These are phyloP conservation scores for Colius striatus DNA, from an alignment of 2,113 vertebrate species.

Conservation along the genomic window DNA sequence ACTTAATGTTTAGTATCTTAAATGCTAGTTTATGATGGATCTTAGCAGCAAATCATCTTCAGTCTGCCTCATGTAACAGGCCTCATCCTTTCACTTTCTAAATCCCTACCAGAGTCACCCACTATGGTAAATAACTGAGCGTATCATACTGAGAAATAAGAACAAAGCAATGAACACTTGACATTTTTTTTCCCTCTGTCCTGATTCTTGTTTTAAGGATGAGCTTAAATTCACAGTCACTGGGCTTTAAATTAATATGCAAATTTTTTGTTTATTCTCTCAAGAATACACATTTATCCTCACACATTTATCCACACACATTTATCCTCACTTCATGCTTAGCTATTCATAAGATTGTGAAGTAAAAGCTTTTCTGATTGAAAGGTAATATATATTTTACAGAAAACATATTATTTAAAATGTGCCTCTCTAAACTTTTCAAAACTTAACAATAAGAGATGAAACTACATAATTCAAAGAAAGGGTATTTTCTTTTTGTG, in stretches of 20 bases:
- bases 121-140: background rate
- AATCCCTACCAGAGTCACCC: background rate
- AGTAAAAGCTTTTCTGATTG: background rate
- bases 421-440: background rate
- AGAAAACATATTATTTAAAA: background rate
- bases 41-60: background rate
- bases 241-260: background rate
- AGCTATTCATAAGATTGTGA: background rate
- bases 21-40: background rate
- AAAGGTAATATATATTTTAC: background rate
- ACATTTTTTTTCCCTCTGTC: background rate
- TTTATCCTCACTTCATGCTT: background rate
- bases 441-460: background rate
- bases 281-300: background rate
- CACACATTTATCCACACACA: background rate
- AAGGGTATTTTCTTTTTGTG: background rate
- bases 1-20: background rate
- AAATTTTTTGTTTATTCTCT: background rate
- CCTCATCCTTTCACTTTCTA: background rate
- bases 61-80: too few species aligned
- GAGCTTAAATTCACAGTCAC: background rate
- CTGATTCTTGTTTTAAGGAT: background rate
- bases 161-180: background rate
- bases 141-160: background rate
- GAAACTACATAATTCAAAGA: background rate